A percentile compares a stretch with the other conserved stretches of the same genome.
Evolutionary conservation across 2,797 vertebrate species (phyloP).

Genomic region (Macrochelys suwanniensis): DNA sequence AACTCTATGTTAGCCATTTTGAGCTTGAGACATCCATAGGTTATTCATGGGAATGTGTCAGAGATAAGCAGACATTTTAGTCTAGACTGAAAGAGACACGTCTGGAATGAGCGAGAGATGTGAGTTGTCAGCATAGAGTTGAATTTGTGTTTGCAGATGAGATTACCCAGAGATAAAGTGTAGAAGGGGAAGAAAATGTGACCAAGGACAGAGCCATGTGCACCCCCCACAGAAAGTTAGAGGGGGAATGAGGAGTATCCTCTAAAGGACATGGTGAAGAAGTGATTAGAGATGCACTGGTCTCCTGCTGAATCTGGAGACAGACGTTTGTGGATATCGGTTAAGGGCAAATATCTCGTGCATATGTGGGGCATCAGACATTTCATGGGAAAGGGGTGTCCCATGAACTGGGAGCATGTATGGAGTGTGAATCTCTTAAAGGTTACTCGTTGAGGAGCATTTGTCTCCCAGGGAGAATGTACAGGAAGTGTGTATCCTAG

Average conservation of each 20-base stretch:
- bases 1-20: not conserved
- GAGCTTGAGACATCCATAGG: not conserved
- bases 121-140: not conserved
- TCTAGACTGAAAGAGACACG: not conserved
- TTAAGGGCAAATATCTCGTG: not conserved
- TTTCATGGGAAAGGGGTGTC: not conserved
- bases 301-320: not conserved
- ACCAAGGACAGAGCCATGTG: not conserved
- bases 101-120: not conserved
- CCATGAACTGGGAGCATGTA: not conserved
- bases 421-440: not conserved
- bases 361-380: not conserved
- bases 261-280: not conserved
- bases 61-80: not conserved
- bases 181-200: not conserved
- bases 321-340: not conserved
- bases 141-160: not conserved
- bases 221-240: not conserved
- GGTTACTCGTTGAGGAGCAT: constrained; percentile 2
- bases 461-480: not conserved
- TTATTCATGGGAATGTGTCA: not conserved
- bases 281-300: not conserved
- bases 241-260: not conserved
- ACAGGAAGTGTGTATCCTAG: not conserved
- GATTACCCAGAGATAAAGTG: not conserved